These are phyloP conservation scores for Oceanites oceanicus DNA, from an alignment of 2,113 vertebrate genomes.

Conservation along the genomic window DNA sequence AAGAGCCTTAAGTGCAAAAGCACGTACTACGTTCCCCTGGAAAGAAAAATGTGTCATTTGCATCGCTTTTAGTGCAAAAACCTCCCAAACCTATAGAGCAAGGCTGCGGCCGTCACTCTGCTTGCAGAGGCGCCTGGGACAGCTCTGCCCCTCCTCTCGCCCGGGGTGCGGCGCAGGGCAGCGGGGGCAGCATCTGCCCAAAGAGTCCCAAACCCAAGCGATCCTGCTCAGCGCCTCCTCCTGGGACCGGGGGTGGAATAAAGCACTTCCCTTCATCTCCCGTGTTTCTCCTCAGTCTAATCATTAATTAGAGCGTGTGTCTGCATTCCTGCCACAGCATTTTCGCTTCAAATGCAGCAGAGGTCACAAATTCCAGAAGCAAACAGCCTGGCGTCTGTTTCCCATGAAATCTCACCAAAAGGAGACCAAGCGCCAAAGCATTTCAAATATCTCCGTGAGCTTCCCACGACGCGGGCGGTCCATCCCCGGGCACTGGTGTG, in stretches of 20 bases:
- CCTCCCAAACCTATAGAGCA: not conserved
- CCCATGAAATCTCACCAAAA: not conserved
- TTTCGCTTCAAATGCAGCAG: accelerated
- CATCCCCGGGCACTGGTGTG: not conserved
- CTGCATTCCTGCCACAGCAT: accelerated
- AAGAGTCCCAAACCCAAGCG: not conserved
- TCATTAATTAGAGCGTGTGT: not conserved
- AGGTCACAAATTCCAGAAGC: not conserved
- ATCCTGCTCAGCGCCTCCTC: not conserved
- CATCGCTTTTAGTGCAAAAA: not conserved
- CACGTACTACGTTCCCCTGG: not conserved
- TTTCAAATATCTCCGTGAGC: not conserved
- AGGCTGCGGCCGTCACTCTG: accelerated
- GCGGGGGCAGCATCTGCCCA: too few relatives aligned
- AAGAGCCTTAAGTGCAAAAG: constrained; percentile 49
- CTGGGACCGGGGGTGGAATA: accelerated
- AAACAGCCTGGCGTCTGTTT: not conserved
- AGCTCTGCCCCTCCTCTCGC: accelerated
- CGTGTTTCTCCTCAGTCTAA: accelerated
- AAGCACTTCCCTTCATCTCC: not conserved
- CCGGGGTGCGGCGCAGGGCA: accelerated
- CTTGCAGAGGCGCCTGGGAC: not conserved
- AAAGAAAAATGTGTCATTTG: not conserved
- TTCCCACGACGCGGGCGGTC: not conserved
- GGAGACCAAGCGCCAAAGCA: not conserved